Evolutionary conservation across 1,140 invertebrate genomes (phyloP).

Genomic region (Monochamus saltuarius): DNA sequence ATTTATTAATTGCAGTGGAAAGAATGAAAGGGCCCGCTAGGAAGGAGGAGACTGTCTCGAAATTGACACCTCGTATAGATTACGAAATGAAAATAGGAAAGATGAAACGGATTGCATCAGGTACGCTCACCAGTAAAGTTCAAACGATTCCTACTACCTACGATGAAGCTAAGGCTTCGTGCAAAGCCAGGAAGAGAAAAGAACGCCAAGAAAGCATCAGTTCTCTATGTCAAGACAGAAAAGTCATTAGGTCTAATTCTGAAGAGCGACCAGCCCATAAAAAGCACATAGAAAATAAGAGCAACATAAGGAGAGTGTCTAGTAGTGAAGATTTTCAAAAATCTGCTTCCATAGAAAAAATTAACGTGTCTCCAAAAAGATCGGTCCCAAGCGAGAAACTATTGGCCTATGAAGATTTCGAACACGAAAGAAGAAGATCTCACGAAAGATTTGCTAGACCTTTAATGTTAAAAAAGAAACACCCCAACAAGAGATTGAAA

Average conservation of each 20-base stretch:
- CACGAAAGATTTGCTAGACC: conserved; percentile 61
- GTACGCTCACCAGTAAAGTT: neutral
- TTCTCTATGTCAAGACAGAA: conserved; percentile 67
- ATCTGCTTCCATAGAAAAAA: conserved; percentile 26
- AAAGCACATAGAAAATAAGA: conserved; percentile 50
- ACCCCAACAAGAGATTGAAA: conserved; percentile 39
- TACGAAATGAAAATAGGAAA: conserved; percentile 21
- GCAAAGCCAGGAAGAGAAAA: conserved; percentile 68
- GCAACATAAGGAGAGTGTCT: conserved; percentile 62
- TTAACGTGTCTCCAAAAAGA: conserved; percentile 17
- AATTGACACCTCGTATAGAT: neutral
- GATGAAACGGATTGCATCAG: conserved; percentile 9
- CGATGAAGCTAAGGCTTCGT: conserved; percentile 46
- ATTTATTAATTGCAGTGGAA: neutral
- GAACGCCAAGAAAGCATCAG: conserved; percentile 71
- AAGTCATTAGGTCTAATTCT: conserved; percentile 70
- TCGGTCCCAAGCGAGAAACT: conserved; percentile 18
- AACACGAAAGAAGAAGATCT: conserved; percentile 50
- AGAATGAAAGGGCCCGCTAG: conserved; percentile 46
- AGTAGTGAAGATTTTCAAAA: conserved; percentile 67
- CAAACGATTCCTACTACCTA: conserved; percentile 28
- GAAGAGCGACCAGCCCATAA: conserved; percentile 59
- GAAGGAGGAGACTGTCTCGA: conserved; percentile 33
- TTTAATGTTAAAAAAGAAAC: conserved; percentile 52
- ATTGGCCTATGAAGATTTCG: conserved; percentile 40